Conservation (phyloP, 2,113 vertebrate genomes). For the Dolichotis patagonum region DNA sequence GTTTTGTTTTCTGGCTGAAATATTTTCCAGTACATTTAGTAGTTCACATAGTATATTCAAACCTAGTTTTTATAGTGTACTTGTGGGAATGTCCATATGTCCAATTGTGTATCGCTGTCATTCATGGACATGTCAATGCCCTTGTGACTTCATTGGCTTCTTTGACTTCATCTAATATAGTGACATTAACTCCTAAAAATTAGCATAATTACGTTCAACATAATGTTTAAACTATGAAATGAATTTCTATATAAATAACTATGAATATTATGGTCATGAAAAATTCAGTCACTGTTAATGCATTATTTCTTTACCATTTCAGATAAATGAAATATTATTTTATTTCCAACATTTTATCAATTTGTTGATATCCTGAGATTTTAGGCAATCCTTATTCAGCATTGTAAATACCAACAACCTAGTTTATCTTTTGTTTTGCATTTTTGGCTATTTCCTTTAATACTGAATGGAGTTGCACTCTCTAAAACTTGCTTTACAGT, state of each 20-base stretch:
- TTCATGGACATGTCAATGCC: not conserved
- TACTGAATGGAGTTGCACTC: not conserved
- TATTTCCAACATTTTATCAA: not conserved
- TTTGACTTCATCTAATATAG: not conserved
- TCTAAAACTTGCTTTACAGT: not conserved
- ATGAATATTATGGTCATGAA: conserved; percentile 14
- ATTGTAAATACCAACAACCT: not conserved
- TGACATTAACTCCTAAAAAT: not conserved
- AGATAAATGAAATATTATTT: not conserved
- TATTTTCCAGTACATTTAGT: not conserved
- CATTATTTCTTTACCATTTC: not conserved
- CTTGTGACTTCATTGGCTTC: not conserved
- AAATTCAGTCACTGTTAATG: not conserved
- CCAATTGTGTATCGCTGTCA: not conserved
- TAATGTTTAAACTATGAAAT: not conserved
- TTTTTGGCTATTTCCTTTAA: not conserved
- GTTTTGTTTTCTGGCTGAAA: not conserved
- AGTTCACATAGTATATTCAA: not conserved
- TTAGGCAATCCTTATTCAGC: not conserved
- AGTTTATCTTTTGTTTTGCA: conserved; percentile 11
- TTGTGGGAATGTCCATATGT: not conserved
- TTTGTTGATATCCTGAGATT: not conserved
- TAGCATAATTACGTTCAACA: not conserved
- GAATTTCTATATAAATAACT: not conserved
- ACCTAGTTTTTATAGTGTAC: not conserved